These are phyloP conservation scores for Eudasyphora cyanicolor DNA, from an alignment of 2,888 invertebrate genomes.

Conservation along the genomic window DNA sequence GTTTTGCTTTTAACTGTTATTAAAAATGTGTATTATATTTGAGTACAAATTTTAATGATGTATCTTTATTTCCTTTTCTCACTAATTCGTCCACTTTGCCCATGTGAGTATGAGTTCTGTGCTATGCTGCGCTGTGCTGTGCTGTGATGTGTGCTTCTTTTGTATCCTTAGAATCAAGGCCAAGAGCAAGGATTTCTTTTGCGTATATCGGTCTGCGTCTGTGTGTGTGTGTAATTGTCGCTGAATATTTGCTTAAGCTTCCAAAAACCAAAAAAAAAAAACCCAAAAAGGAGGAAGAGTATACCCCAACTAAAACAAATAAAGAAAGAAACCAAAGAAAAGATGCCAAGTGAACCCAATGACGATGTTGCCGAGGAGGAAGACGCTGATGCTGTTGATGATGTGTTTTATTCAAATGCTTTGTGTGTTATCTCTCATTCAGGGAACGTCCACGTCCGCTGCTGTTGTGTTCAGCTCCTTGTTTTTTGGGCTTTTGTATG, in stretches of 20 bases:
- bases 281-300: slow-evolving; percentile 17
- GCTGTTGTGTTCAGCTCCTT: slow-evolving; percentile 6
- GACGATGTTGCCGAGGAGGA: neutral
- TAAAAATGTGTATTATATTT: neutral
- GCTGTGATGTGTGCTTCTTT: neutral
- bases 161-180: slow-evolving; percentile 57
- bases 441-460: neutral
- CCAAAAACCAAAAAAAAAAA: slow-evolving; percentile 39
- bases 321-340: slow-evolving; percentile 24
- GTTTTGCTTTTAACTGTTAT: too few species aligned
- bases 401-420: slow-evolving; percentile 26
- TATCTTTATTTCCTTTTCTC: slow-evolving; percentile 18
- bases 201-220: slow-evolving; percentile 29
- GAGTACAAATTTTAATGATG: neutral
- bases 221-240: slow-evolving; percentile 32
- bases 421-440: slow-evolving; percentile 26
- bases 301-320: slow-evolving; percentile 15
- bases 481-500: neutral
- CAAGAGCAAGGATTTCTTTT: slow-evolving; percentile 61
- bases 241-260: slow-evolving; percentile 45
- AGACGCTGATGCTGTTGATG: neutral
- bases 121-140: neutral
- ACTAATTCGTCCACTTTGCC: neutral
- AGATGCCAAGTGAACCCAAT: slow-evolving; percentile 7
- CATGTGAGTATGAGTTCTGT: neutral